Base-by-base conservation (phyloP, 2,113 vertebrate genomes). In the Emydura subglobosa region DNA sequence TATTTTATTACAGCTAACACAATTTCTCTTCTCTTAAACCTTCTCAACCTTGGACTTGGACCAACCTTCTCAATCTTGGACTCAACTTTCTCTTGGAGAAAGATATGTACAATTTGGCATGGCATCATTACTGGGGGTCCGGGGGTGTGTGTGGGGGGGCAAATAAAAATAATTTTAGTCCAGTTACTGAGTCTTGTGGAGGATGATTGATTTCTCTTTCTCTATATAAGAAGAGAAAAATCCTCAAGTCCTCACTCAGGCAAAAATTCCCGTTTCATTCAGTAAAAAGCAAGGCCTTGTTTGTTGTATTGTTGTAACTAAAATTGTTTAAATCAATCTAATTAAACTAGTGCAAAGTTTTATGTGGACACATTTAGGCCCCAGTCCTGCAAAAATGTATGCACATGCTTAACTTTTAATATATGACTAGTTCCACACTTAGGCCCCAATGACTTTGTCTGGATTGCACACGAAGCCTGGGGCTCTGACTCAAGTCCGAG, bases 41-140 rank as follows among this genome's bases (percentile, higher is more conserved):
- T 39, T 39, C 39, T 39, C 39, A 39, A 39, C 39, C 39, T 39
- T 39, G 39, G 39, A 39, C 39, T 39, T 39, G 39, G 39, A 39
- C 39, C 39, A 39, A 39, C 39, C 39, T 39, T 39, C 39, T 39
- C 39, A 39, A 39, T 3, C 39, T 39, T 39, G 39, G 39, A 74
- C 5, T 44, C 21, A 42, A 25, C n/a, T 61, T 39, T 93, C 79
- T 96, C 88, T 42, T 55, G 47, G 54, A 61, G n/a, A 92, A 91
- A 91, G 13, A 68, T 57, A 34, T 76, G 82, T 82, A 90, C 88
- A 90, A 96, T 94, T 96, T 95, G 86, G 93, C 79, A 87, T 49
- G 88, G 79, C 93, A 88, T 87, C 92, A 59, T 80, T 90, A 54
- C 51, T 59, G 68, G 89, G 61, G 83, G 49, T 6, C 49, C 39